A percentile compares a stretch with the other conserved stretches of the same genome.
Evolutionary conservation across 2,888 invertebrate species (phyloP).

Genomic region (Drosophila leonis): DNA sequence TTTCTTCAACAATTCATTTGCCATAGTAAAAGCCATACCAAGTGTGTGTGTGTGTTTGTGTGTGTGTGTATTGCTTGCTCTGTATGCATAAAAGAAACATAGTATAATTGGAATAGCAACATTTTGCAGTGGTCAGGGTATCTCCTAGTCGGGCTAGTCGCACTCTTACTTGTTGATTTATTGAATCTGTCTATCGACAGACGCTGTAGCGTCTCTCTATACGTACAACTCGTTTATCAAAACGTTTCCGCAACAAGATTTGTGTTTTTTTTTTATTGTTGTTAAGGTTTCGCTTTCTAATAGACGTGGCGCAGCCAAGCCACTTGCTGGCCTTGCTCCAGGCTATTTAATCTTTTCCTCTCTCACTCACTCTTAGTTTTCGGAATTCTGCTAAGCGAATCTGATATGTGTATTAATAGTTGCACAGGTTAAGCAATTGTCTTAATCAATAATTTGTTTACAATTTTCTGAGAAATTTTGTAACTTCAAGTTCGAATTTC

Average conservation of each 20-base stretch:
- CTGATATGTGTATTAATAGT: background rate
- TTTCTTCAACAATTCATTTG: background rate
- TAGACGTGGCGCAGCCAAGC: slow-evolving; percentile 5
- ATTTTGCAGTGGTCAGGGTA: no score
- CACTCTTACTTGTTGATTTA: background rate
- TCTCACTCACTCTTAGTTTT: background rate
- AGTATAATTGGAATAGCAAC: no score
- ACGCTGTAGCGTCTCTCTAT: background rate
- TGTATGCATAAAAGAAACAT: no score
- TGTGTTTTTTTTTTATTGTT: background rate
- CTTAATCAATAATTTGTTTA: background rate
- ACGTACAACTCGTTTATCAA: background rate
- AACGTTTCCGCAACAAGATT: background rate
- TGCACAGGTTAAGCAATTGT: background rate
- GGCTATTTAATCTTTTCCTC: background rate
- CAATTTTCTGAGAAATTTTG: background rate
- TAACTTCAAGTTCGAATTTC: background rate
- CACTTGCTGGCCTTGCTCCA: slow-evolving; percentile 27
- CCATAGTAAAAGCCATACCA: no score
- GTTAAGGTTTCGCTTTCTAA: slow-evolving; percentile 24
- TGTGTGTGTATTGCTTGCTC: no score
- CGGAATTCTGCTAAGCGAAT: background rate
- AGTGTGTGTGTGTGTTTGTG: no score
- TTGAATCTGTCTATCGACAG: background rate
- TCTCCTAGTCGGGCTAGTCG: background rate